Evolutionary conservation across 2,888 invertebrate species (phyloP).

Genomic region (Diplolepis rosae): DNA sequence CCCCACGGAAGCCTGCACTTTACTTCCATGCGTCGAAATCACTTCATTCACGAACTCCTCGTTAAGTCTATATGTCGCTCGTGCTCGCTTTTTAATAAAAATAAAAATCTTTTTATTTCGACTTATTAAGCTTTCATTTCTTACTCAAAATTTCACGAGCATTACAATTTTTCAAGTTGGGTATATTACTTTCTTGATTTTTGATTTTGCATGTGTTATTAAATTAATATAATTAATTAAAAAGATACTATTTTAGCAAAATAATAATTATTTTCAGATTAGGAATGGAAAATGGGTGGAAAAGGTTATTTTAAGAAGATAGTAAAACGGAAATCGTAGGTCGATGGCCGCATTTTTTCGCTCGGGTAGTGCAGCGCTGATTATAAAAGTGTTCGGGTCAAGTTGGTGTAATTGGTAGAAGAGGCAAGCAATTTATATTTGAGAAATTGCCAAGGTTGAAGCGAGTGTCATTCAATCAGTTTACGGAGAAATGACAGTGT

Average conservation of each 20-base stretch:
- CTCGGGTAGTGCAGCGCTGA: slow-evolving; percentile 19
- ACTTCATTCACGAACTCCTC: slow-evolving; percentile 26
- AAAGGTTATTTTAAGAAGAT: neutral
- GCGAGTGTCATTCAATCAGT: neutral
- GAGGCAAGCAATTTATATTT: neutral
- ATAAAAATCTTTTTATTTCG: neutral
- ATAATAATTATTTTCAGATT: neutral
- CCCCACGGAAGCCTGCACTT: slow-evolving; percentile 21
- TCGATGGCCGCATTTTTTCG: neutral
- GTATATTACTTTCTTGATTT: too few relatives aligned
- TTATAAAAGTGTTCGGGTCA: neutral
- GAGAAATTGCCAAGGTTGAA: neutral
- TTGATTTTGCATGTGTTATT: too few relatives aligned
- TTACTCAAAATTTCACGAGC: neutral
- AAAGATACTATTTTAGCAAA: neutral
- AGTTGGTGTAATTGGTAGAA: neutral
- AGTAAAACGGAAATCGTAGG: too few relatives aligned
- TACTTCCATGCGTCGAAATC: slow-evolving; percentile 30
- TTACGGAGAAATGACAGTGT: neutral
- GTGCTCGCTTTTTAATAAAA: neutral
- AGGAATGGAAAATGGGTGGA: neutral
- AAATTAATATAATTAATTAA: neutral
- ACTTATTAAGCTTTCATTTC: neutral
- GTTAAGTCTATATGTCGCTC: slow-evolving; percentile 2
- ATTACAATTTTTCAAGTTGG: too few relatives aligned